Base-by-base conservation (phyloP, 2,113 vertebrate species). In the Struthio camelus region DNA sequence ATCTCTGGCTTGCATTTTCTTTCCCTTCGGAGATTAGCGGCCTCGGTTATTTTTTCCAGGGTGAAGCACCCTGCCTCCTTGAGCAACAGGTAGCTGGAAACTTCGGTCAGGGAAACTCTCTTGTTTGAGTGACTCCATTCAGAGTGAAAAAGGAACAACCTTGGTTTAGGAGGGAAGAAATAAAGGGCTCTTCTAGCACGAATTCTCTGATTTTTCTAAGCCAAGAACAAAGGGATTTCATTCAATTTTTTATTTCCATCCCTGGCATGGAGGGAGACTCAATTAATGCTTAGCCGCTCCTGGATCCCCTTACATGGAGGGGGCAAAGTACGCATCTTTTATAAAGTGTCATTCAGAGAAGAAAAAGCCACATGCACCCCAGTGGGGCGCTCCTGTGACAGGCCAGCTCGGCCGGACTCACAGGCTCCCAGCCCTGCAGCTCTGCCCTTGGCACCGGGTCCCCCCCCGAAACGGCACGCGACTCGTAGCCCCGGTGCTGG, bases 381-480 rank as follows among this genome's bases (percentile, higher is more conserved):
- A 19, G 56, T 10, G 7, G 56, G 46, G 17, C 19, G 46, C 46
- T 48, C 46, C 46, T 8, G 46, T 9, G 4, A 8, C 9, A 18
- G 46, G 46, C 46, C 18, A 46, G 44, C 44, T 46, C 44, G 5
- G 28, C 28, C 32, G 56, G 30, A 34, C 30, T 11, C 10, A 6
- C 56, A 19, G 17, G 30, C 18, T 34, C 56, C 56, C 56, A 59
- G 18, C 56, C 17, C 30, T 46, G 14, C 10, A 24, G 38, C 23
- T 23, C 67, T 23, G 66, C 44, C 24, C 22, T 62, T 40, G 8
- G 25, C 27, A 30, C 25, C 54, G 30, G 13, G 24, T 40, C 36
- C 3, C 38, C 38, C 66, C 40, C 13, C 0, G 2, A 78, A 40
- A 38, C 23, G 10, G 32, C 6, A 0, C 2, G 58, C 56, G 20